Conservation (phyloP, 2,797 vertebrate species). For the Hapalemur alaotrensis region DNA sequence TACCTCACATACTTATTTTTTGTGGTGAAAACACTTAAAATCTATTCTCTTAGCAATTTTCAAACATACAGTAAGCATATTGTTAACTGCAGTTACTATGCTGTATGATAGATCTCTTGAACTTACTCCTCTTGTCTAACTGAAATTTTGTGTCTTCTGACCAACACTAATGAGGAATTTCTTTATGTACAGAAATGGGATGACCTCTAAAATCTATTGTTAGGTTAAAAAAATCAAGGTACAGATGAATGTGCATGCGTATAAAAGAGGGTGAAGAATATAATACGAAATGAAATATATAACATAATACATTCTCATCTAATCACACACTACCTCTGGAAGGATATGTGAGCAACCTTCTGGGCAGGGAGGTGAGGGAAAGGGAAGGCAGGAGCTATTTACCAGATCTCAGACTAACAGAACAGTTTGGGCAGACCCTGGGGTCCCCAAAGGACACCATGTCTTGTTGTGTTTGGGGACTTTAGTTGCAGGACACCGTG, state of each 20-base stretch:
- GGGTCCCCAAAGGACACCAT: not conserved
- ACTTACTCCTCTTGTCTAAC: not conserved
- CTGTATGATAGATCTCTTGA: not conserved
- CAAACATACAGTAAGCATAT: not conserved
- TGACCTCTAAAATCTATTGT: not conserved
- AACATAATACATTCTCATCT: not conserved
- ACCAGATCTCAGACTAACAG: not conserved
- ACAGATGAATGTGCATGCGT: not conserved
- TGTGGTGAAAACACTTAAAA: not conserved
- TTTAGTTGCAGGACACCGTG: not conserved
- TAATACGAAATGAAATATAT: not conserved
- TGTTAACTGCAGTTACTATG: not conserved
- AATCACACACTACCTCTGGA: not conserved
- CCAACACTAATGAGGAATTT: not conserved
- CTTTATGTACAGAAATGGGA: not conserved
- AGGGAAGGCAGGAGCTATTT: not conserved
- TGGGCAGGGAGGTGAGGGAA: not conserved
- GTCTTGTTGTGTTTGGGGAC: not conserved
- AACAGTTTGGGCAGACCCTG: not conserved
- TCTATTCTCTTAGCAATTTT: not conserved
- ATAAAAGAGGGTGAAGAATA: not conserved
- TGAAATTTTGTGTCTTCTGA: not conserved
- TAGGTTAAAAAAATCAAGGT: not conserved
- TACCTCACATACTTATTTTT: not conserved
- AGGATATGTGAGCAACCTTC: not conserved